phyloP scores from a whole-genome alignment of 2,797 vertebrate genomes.

The Linurgus olivaceus region DNA sequence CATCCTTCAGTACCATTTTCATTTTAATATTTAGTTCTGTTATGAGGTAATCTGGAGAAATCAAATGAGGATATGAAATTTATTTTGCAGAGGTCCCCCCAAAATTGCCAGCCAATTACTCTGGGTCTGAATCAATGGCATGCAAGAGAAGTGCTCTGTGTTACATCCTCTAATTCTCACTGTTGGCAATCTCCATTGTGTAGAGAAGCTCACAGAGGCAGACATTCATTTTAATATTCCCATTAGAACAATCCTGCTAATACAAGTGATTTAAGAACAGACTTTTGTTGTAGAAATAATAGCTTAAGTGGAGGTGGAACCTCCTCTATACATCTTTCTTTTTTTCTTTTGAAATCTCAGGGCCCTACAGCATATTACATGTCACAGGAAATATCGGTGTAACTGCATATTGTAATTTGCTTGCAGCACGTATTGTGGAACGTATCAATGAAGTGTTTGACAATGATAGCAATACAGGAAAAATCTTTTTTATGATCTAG shows the following conservation, averaged over 20 bases:
- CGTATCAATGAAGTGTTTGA: conserved; percentile 46
- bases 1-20: neutral
- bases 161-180: neutral
- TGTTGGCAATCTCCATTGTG: neutral
- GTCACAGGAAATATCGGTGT: conserved; percentile 33
- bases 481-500: conserved; percentile 34
- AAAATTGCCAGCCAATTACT: neutral
- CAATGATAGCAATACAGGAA: conserved; percentile 32
- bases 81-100: neutral
- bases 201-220: neutral
- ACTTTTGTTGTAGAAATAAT: conserved; percentile 66
- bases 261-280: conserved; percentile 31
- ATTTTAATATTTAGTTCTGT: neutral
- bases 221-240: conserved; percentile 49
- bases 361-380: conserved; percentile 26
- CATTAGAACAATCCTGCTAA: conserved; percentile 62
- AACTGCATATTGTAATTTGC: conserved; percentile 65
- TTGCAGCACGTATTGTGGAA: neutral
- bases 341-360: conserved; percentile 43
- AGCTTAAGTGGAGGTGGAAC: conserved; percentile 61
- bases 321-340: conserved; percentile 28
- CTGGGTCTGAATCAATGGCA: neutral
- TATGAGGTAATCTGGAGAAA: neutral
- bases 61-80: neutral
- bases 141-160: neutral